Conservation (phyloP, 2,113 vertebrate species). For the Gymnarchus niloticus region DNA sequence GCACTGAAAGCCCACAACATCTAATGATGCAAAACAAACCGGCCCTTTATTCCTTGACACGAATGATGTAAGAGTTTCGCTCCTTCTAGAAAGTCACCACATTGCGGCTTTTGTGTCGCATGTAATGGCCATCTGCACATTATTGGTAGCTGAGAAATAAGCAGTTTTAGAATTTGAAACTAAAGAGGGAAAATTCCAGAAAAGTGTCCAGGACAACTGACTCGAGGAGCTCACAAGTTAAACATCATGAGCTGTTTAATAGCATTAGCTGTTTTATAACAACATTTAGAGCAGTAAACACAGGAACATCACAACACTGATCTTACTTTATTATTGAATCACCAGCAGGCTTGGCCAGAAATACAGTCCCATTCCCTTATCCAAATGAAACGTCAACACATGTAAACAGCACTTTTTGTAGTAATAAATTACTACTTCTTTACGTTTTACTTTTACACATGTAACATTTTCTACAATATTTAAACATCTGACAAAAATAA, state of each 20-base stretch:
- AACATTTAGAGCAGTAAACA: background rate
- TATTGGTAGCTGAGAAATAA: background rate
- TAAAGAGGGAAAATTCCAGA: background rate
- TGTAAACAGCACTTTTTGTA: background rate
- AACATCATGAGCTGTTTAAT: background rate
- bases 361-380: background rate
- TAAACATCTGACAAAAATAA: background rate
- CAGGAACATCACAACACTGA: background rate
- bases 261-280: no score
- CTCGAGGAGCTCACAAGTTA: background rate
- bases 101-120: background rate
- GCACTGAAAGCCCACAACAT: slow-evolving; percentile 8
- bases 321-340: background rate
- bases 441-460: background rate
- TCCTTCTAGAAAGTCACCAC: background rate
- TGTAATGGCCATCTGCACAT: background rate
- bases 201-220: background rate
- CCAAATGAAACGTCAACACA: background rate
- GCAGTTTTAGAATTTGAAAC: no score
- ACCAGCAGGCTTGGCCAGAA: background rate
- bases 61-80: background rate
- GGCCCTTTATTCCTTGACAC: background rate
- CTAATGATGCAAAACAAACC: slow-evolving; percentile 14
- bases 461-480: background rate
- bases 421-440: background rate